Base-by-base conservation (phyloP, 2,113 vertebrate genomes). In the Ondatra zibethicus region DNA sequence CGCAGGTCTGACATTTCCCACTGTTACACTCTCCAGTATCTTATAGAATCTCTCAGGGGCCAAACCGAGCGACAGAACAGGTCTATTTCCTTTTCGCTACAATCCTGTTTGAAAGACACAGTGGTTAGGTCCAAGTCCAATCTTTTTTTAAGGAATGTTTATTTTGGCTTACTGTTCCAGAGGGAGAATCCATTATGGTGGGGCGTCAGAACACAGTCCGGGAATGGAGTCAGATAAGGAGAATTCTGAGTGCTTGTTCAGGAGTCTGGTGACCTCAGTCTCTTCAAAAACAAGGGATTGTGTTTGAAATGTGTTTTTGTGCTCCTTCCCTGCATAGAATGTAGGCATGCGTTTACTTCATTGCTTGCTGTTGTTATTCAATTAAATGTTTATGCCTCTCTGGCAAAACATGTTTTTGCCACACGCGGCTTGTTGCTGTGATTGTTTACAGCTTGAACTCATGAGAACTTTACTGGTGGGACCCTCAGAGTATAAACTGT, bases 31-130 rank as follows among this genome's bases (percentile, higher is more conserved):
- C 12, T 45, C 55, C 36, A 29, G 45, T 5, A 19, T 84, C 68
- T 92, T 78, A 61, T 9, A 91, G 70, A 94, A 94, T 58, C 61
- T 92, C 45, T 4, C 75, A 29, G 47, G 14, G 84, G 16, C n/a
- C 19, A 9, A 36, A 73, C 21, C 16, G 29, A 73, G 12, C n/a
- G 65, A 42, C 25, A 89, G 33, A 70, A 76, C 7, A 70, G 47
- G 39, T 92, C n/a, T 72, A 7, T 66, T 96, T 92, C 14, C 33
- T 93, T 89, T 50, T 65, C 6, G 76, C 94, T 87, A 39, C 5
- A 78, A 31, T 45, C 3, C 29, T 61, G 73, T 89, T 76, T 92
- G 45, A 84, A 76, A 61, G 1, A 42, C 4, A 9, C 5, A 58
- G 31, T 29, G 4, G 39, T 84, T 78, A 7, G 42, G 7, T 81